Evolutionary conservation across 1,140 invertebrate genomes (phyloP).

Genomic region (Macrotrachela quadricornifera): DNA sequence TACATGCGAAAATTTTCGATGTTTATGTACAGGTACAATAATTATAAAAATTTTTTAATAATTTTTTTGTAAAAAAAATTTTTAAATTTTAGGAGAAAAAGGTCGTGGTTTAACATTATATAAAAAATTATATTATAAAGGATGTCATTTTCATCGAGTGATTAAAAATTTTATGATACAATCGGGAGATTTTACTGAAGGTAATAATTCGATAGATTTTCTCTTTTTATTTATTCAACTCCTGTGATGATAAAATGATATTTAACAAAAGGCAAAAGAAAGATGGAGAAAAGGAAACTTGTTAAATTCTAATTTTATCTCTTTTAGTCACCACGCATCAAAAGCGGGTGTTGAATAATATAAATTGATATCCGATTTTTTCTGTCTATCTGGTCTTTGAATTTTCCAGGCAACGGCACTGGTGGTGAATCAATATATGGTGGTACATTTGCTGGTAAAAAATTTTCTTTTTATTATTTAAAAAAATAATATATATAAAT

Average conservation of each 20-base stretch:
- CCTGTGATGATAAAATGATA: too few relatives aligned
- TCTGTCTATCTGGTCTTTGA: slow-evolving; percentile 6
- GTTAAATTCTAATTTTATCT: too few relatives aligned
- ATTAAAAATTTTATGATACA: slow-evolving; percentile 55
- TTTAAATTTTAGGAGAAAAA: not conserved
- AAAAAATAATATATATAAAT: slow-evolving; percentile 1
- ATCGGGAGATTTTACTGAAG: slow-evolving; percentile 23
- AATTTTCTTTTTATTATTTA: not conserved
- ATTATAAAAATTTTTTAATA: not conserved
- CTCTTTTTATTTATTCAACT: too few relatives aligned
- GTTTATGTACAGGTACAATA: slow-evolving; percentile 24
- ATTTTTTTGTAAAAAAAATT: not conserved
- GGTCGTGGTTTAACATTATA: not conserved
- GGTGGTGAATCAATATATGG: slow-evolving; percentile 32
- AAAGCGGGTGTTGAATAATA: too few relatives aligned
- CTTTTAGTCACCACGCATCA: too few relatives aligned
- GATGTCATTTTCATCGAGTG: slow-evolving; percentile 42
- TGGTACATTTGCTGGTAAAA: slow-evolving; percentile 24
- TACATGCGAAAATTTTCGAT: slow-evolving; percentile 30
- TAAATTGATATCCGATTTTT: too few relatives aligned
- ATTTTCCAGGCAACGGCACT: slow-evolving; percentile 37
- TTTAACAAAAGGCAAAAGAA: too few relatives aligned
- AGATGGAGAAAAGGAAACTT: too few relatives aligned
- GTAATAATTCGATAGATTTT: not conserved
- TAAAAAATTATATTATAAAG: slow-evolving; percentile 7